Conservation (phyloP, 2,113 vertebrate genomes). For the Athene cunicularia region DNA sequence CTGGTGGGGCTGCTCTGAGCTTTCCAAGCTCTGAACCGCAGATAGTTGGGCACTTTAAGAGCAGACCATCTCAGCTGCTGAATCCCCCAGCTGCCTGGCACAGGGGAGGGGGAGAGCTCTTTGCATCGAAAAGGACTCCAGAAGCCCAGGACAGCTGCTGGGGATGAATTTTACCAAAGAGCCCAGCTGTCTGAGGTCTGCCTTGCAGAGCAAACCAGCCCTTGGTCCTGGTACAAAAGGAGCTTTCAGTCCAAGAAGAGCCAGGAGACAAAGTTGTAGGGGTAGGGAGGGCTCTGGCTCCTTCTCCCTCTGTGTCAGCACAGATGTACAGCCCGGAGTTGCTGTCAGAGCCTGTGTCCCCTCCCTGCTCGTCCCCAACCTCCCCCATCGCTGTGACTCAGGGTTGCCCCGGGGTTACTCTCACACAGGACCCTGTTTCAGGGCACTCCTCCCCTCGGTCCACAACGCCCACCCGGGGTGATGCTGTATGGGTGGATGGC, state of each 20-base stretch:
- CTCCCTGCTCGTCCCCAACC: not conserved
- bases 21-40: not conserved
- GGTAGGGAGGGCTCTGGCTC: not conserved
- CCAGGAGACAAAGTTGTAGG: not conserved
- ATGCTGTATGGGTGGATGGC: not conserved
- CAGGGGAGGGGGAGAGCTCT: not conserved
- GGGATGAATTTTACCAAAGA: not conserved
- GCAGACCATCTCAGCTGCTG: not conserved
- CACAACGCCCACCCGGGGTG: not conserved
- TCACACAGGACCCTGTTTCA: not conserved
- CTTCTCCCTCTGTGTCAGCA: not conserved
- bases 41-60: not conserved
- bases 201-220: not conserved
- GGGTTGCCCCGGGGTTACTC: not conserved
- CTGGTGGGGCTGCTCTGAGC: not conserved
- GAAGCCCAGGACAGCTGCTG: conserved; percentile 59
- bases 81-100: not conserved
- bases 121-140: not conserved
- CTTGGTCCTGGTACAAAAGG: conserved; percentile 25
- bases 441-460: accelerated
- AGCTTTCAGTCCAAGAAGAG: conserved; percentile 38
- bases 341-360: not conserved
- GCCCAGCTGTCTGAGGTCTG: conserved; percentile 32
- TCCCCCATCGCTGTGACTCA: accelerated
- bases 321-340: not conserved